Evolutionary conservation across 2,113 vertebrate species (phyloP), one percentile per base, ranked within the genome.

Genomic region (Crotalus helleri): DNA sequence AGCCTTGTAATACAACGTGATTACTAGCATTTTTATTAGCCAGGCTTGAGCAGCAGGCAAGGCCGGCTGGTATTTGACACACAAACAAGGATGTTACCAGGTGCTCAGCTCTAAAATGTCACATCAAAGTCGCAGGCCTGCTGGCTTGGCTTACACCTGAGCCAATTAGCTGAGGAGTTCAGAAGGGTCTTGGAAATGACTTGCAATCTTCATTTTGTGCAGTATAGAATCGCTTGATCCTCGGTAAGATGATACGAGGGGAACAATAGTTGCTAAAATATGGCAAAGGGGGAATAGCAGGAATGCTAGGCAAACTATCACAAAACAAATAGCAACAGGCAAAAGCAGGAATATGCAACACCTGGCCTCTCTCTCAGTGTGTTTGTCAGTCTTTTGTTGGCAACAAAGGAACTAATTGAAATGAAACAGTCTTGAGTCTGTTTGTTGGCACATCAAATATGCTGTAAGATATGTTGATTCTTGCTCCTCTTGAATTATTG

Each of bases 121-220:
- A 98, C 98, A 98, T 99, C 98, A 98, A 98, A 98, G 98, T 98
- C 97, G 57, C 97, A 97, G 96, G 97, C 98, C 98, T 94, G 97
- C 98, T 98, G 98, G 98, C 97, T 99, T 97, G 97, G 98, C 98
- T 98, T 99, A 98, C 98, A 98, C 98, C 98, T 98, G 98, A 98
- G 99, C 98, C 98, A 99, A 99, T 99, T 99, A 99, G 98, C 97
- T 94, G 10, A 92, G 96, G 97, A 98, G 98, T 98, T 98, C 98
- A 98, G 97, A 97, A 94, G 97, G 95, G 97, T 97, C 97, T 97
- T 97, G 97, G 93, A 97, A 97, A 98, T 96, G 95, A 98, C 98
- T 98, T 98, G 29, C 54, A 87, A 95, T 92, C 97, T 97, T 97
- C 97, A 94, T 96, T 98, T 91, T 95, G 46, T 26, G 95, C 97